Evolutionary conservation across 2,113 vertebrate species (phyloP).

Genomic region (Morone chrysops): DNA sequence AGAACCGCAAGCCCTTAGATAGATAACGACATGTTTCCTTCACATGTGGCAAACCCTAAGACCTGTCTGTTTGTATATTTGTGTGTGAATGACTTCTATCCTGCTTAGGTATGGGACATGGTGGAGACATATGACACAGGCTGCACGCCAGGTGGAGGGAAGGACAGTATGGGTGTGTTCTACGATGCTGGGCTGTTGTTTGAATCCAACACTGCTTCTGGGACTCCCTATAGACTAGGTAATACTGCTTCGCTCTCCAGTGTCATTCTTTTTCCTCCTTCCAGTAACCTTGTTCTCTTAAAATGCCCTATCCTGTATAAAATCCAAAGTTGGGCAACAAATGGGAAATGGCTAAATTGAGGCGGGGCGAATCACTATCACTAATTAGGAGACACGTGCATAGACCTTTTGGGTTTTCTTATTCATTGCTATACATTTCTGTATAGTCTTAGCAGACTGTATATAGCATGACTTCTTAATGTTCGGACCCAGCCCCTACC

Average conservation of each 20-base stretch:
- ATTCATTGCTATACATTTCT: too few species aligned
- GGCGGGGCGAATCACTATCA: background rate
- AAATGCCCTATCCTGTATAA: background rate
- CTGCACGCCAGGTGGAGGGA: conserved; percentile 85
- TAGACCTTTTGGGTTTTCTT: too few species aligned
- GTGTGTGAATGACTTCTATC: background rate
- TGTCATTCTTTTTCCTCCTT: background rate
- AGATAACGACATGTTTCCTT: background rate
- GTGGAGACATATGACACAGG: conserved; percentile 81
- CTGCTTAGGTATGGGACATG: conserved; percentile 80
- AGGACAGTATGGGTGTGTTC: conserved; percentile 80
- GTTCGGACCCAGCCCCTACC: too few species aligned
- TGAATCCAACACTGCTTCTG: conserved; percentile 62
- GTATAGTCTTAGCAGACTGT: too few species aligned
- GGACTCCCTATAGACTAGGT: conserved; percentile 81
- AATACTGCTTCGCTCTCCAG: background rate
- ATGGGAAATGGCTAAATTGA: too few species aligned
- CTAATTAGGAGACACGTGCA: too few species aligned
- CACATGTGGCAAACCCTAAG: background rate
- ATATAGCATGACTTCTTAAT: too few species aligned
- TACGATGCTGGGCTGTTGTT: conserved; percentile 84
- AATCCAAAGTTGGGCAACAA: background rate
- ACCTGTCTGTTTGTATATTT: background rate
- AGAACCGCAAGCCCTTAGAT: background rate
- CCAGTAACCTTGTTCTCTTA: background rate